These are phyloP conservation scores for Gadopsis bispinosus DNA, from an alignment of 2,797 vertebrate genomes.

Conservation along the genomic window DNA sequence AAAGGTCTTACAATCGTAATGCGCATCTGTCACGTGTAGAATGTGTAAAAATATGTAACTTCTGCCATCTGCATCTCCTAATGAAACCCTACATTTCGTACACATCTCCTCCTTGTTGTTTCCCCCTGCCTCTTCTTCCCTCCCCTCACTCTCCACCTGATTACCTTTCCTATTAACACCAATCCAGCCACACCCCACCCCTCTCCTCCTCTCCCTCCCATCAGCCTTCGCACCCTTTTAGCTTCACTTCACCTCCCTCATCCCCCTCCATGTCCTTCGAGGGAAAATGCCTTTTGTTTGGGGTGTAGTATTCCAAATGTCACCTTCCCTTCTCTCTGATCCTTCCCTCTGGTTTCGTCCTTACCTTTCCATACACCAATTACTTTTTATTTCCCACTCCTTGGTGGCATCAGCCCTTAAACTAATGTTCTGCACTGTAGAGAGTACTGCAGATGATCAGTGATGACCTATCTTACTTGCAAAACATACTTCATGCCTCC, in stretches of 20 bases:
- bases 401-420: neutral
- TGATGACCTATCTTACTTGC: conserved; percentile 14
- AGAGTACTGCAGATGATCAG: neutral
- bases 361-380: neutral
- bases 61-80: neutral
- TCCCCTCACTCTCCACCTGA: neutral
- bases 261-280: conserved; percentile 14
- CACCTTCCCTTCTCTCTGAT: neutral
- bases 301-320: conserved; percentile 5
- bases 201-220: conserved; percentile 5
- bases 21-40: too few relatives aligned
- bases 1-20: neutral
- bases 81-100: neutral
- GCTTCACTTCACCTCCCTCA: conserved; percentile 50
- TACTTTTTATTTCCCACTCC: neutral
- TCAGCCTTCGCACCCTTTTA: conserved; percentile 44
- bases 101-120: neutral
- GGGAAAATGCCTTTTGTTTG: conserved; percentile 23
- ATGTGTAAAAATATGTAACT: neutral
- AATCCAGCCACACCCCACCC: neutral
- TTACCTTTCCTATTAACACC: conserved; percentile 34
- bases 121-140: neutral
- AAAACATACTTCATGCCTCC: neutral
- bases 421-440: neutral
- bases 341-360: neutral